Conservation (phyloP, 35 echinoderm and acorn worm species). For the Holothuria glaberrima region DNA sequence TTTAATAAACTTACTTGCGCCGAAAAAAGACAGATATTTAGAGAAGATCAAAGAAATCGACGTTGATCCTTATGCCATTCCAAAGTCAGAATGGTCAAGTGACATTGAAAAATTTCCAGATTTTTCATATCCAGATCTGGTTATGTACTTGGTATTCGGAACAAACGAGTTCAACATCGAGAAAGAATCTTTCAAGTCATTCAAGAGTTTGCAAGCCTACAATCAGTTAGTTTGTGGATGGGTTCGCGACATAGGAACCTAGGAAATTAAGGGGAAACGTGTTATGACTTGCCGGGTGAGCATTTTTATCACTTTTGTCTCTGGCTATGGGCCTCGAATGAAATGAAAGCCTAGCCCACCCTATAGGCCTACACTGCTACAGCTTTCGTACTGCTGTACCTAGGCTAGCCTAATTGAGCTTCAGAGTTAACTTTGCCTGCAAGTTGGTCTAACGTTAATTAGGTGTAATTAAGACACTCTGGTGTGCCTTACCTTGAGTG, state of each 20-base stretch:
- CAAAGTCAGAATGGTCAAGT: conserved; percentile 4
- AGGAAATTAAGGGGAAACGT: conserved; percentile 13
- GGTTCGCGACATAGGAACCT: conserved; percentile 14
- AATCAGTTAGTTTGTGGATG: conserved; percentile 57
- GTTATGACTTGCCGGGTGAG: conserved; percentile 29
- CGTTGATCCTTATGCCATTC: conserved; percentile 35
- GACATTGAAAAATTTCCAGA: conserved; percentile 28
- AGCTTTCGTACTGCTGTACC: too few relatives aligned
- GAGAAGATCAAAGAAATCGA: conserved; percentile 15
- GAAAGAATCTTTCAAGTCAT: conserved; percentile 1
- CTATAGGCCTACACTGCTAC: too few relatives aligned
- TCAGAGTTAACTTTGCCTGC: too few relatives aligned
- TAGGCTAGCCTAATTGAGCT: too few relatives aligned
- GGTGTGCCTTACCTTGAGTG: too few relatives aligned
- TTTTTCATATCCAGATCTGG: conserved; percentile 23
- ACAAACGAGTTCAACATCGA: conserved; percentile 8
- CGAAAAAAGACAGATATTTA: conserved; percentile 33
- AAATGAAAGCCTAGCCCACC: too few relatives aligned
- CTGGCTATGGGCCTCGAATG: too few relatives aligned
- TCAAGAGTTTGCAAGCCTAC: conserved; percentile 51
- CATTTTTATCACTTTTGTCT: conserved; percentile 23
- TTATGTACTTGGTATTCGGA: conserved; percentile 32
- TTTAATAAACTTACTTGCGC: conserved; percentile 3
- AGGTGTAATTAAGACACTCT: too few relatives aligned
- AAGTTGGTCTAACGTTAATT: too few relatives aligned